These are phyloP conservation scores for Augiades crinisus DNA, from an alignment of 2,888 invertebrate species.

Conservation along the genomic window DNA sequence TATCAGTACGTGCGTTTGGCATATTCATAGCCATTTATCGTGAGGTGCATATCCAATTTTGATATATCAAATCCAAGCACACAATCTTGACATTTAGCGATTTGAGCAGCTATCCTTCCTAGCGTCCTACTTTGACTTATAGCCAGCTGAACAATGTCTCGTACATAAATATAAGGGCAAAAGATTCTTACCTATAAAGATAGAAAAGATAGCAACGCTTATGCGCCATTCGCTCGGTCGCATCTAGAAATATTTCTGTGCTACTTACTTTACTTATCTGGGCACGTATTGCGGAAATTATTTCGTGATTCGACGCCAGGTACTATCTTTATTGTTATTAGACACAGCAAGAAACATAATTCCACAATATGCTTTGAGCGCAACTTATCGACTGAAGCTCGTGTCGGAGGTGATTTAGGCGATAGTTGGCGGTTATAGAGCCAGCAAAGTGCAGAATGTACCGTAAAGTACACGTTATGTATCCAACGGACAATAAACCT, in stretches of 20 bases:
- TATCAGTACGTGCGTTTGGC: neutral
- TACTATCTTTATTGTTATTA: slow-evolving; percentile 40
- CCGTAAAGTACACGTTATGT: slow-evolving; percentile 15
- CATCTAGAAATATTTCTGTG: slow-evolving; percentile 3
- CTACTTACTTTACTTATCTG: slow-evolving; percentile 17
- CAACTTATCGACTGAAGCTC: slow-evolving; percentile 32
- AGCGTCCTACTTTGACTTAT: slow-evolving; percentile 13
- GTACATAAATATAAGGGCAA: neutral
- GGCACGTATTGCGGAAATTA: slow-evolving; percentile 39
- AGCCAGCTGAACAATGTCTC: slow-evolving; percentile 5
- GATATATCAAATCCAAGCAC: slow-evolving; percentile 11
- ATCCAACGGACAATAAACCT: slow-evolving; percentile 1
- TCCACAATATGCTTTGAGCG: slow-evolving; percentile 34
- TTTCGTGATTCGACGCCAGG: slow-evolving; percentile 34
- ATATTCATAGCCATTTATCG: neutral
- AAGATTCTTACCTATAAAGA: neutral
- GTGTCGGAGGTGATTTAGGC: slow-evolving; percentile 30
- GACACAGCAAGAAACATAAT: slow-evolving; percentile 37
- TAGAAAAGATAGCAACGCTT: neutral
- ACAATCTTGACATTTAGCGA: slow-evolving; percentile 17
- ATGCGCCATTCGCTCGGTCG: neutral
- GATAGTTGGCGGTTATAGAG: slow-evolving; percentile 26
- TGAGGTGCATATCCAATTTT: slow-evolving; percentile 9
- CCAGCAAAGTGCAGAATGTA: slow-evolving; percentile 23
- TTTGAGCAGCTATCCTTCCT: neutral